Evolutionary conservation across 2,797 vertebrate genomes (phyloP).

Genomic region (Sphenopsis melanotis): DNA sequence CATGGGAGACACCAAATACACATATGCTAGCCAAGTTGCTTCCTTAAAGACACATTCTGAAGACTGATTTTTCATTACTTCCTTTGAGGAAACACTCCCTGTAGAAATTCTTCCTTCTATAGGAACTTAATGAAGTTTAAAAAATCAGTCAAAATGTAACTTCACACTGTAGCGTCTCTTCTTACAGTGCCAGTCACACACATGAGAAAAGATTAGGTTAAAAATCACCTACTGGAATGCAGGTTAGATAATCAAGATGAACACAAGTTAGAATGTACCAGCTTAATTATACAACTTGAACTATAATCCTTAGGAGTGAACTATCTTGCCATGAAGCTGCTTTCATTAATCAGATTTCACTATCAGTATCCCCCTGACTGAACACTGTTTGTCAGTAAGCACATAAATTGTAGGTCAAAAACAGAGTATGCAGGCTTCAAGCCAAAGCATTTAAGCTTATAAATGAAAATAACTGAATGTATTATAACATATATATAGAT

Average conservation of each 20-base stretch:
- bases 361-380: neutral
- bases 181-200: neutral
- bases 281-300: neutral
- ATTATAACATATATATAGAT: neutral
- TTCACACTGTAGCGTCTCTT: neutral
- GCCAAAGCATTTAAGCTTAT: neutral
- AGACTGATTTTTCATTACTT: neutral
- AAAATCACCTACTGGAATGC: neutral
- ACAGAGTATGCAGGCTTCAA: neutral
- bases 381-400: neutral
- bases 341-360: neutral
- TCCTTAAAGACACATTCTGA: neutral
- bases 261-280: neutral
- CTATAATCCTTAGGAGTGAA: neutral
- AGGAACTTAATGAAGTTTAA: neutral
- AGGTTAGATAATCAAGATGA: neutral
- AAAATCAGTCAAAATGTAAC: neutral
- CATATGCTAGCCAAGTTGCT: neutral
- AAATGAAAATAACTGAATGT: neutral
- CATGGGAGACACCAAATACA: neutral
- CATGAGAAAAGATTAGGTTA: neutral
- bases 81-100: neutral
- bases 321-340: neutral
- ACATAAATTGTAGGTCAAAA: neutral
- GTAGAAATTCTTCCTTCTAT: neutral